Percentiles rank a stretch among this genome's conserved stretches.
Evolutionary conservation across 2,888 invertebrate species (phyloP).

Genomic region (Athripsodes cinereus): DNA sequence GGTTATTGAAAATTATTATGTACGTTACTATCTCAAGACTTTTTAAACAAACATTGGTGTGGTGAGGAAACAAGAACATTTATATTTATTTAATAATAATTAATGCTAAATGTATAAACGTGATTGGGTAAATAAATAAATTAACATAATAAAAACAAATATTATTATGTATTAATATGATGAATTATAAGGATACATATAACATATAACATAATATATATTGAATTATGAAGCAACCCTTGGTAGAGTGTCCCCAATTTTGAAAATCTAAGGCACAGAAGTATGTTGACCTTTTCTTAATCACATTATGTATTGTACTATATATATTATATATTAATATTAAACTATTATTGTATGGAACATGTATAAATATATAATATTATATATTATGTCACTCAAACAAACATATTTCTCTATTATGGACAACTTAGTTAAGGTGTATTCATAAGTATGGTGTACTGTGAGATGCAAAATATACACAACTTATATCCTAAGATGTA

Average conservation of each 20-base stretch:
- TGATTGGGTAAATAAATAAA: conserved; percentile 2
- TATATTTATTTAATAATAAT: not conserved
- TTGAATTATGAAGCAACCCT: conserved; percentile 13
- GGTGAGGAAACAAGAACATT: not conserved
- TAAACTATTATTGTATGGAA: not conserved
- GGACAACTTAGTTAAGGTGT: not conserved
- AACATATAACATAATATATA: conserved; percentile 13
- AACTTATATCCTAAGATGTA: too few relatives aligned
- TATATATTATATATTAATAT: too few relatives aligned
- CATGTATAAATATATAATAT: not conserved
- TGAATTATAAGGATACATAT: conserved; percentile 4
- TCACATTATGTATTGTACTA: conserved; percentile 13
- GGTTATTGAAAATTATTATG: too few relatives aligned
- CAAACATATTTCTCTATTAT: conserved; percentile 1
- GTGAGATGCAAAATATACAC: conserved; percentile 15
- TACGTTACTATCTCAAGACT: too few relatives aligned
- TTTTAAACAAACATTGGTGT: not conserved
- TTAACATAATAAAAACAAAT: too few relatives aligned
- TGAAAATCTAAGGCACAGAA: conserved; percentile 13
- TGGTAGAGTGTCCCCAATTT: conserved; percentile 7
- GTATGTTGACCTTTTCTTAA: conserved; percentile 10
- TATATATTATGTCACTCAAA: not conserved
- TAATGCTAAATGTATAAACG: not conserved
- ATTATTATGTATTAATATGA: not conserved
- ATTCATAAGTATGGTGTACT: too few relatives aligned